Evolutionary conservation across 2,797 vertebrate genomes (phyloP), one percentile per base, ranked within the genome.

Genomic region (Rhynchonycteris naso): DNA sequence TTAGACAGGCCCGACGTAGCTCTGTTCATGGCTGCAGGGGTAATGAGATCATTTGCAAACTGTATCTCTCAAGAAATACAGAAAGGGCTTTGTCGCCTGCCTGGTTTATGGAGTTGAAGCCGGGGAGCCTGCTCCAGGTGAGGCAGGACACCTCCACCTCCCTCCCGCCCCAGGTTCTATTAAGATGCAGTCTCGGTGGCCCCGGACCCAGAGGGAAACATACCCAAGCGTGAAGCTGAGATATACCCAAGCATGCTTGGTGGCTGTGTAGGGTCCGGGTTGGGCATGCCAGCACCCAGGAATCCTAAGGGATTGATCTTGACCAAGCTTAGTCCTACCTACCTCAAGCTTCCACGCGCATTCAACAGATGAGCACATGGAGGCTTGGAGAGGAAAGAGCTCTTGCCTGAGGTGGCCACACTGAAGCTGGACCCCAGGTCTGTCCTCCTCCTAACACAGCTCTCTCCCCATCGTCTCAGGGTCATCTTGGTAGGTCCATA

Each of bases 1-100:
- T 95, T 96, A 93, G 93, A 92, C 84, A 89, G 65, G 89, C 58
- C 89, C 66, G 72, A 18, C 71, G 43, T 21, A 83, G 87, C 92
- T 79, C 87, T 16, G 26, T 71, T 81, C 74, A n/a, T 33, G 72
- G 82, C 95, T 88, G 54, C 18, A 12, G 90, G 94, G 84, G 63
- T 59, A 91, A 91, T 94, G 96, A 97, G 94, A 90, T 95, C 92
- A 90, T 92, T 87, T 91, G 95, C 94, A 88, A 92, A 93, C 94
- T 65, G 78, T 68, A 59, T 94, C 95, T 96, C 92, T 82, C 26
- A 0, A 65, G 33, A 90, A 96, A 97, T 18, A 96, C 96, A 96
- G 94, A 96, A 91, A 75, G 90, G 85, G 93, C 96, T 96, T 96
- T 97, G 96, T 96, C 24, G 58, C 88, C 82, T 91, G 80, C 54